phyloP scores from a whole-genome alignment of 2,113 vertebrate genomes.

The Artemisiospiza belli region DNA sequence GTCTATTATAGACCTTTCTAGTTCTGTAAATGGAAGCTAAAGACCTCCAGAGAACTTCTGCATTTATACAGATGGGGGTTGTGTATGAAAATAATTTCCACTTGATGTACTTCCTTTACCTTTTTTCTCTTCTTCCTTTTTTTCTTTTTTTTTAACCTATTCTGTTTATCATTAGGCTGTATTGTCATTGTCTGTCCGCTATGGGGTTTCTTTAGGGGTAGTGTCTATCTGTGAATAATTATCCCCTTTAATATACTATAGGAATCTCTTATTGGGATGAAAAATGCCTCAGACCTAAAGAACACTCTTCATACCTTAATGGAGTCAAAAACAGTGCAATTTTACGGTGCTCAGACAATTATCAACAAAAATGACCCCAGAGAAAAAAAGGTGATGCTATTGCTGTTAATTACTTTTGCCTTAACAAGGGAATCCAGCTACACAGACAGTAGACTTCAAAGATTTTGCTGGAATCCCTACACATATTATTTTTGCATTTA shows the following conservation, averaged over 20 bases:
- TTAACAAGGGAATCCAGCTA: background rate
- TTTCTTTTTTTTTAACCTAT: background rate
- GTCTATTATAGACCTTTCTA: background rate
- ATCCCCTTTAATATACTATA: background rate
- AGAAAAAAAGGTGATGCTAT: background rate
- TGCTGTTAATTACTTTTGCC: slow-evolving; percentile 19
- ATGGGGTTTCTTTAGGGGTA: background rate
- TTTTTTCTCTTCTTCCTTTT: background rate
- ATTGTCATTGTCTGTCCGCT: background rate
- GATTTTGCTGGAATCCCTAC: slow-evolving; percentile 57
- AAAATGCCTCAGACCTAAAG: background rate
- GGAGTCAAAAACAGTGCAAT: background rate
- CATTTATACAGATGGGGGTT: background rate
- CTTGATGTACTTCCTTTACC: background rate
- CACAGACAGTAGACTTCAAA: background rate
- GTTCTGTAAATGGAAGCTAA: background rate
- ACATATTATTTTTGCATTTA: slow-evolving; percentile 75
- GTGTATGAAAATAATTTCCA: background rate
- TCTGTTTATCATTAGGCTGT: background rate
- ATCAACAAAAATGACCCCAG: background rate
- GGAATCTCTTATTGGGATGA: background rate
- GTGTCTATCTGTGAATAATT: background rate
- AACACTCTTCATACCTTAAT: background rate
- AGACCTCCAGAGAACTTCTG: background rate
- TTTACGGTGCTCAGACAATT: slow-evolving; percentile 11